A percentile compares a stretch with the other conserved stretches of the same genome.
phyloP scores from a whole-genome alignment of 2,888 invertebrate genomes.

The Liposcelis brunnea region DNA sequence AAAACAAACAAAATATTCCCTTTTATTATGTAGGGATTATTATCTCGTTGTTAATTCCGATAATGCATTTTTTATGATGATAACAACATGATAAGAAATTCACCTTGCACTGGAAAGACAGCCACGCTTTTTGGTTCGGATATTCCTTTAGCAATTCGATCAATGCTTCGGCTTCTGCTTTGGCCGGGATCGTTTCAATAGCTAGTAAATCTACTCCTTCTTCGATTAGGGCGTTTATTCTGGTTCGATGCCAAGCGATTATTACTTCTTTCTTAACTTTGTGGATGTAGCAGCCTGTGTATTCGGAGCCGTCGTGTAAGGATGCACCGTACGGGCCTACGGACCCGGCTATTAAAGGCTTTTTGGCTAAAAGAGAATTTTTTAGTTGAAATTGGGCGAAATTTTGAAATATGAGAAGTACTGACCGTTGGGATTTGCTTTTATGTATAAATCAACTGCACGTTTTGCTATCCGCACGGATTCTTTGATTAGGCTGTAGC shows the following conservation, averaged over 20 bases:
- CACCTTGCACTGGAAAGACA: conserved; percentile 76
- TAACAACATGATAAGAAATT: conserved; percentile 16
- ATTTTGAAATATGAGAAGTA: not conserved
- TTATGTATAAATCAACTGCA: conserved; percentile 44
- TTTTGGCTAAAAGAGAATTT: conserved; percentile 17
- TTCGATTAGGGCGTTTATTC: conserved; percentile 59
- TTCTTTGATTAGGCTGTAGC: conserved; percentile 50
- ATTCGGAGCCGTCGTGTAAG: conserved; percentile 82
- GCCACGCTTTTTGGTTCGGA: conserved; percentile 66
- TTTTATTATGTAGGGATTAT: no score
- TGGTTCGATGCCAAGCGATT: conserved; percentile 67
- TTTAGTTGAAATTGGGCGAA: not conserved
- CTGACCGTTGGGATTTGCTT: conserved; percentile 29
- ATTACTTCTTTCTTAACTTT: conserved; percentile 46
- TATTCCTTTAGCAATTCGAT: conserved; percentile 62
- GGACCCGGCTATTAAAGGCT: conserved; percentile 64
- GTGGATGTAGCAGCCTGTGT: conserved; percentile 66
- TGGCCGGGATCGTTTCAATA: conserved; percentile 82
- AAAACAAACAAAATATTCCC: conserved; percentile 19
- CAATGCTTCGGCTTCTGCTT: conserved; percentile 64
- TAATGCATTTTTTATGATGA: not conserved
- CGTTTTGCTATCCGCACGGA: conserved; percentile 57
- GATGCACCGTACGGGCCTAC: conserved; percentile 88
- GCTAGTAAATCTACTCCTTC: conserved; percentile 73
- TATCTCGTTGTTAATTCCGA: not conserved